Conservation (phyloP, 2,797 vertebrate genomes). For the Danio tinwini region DNA sequence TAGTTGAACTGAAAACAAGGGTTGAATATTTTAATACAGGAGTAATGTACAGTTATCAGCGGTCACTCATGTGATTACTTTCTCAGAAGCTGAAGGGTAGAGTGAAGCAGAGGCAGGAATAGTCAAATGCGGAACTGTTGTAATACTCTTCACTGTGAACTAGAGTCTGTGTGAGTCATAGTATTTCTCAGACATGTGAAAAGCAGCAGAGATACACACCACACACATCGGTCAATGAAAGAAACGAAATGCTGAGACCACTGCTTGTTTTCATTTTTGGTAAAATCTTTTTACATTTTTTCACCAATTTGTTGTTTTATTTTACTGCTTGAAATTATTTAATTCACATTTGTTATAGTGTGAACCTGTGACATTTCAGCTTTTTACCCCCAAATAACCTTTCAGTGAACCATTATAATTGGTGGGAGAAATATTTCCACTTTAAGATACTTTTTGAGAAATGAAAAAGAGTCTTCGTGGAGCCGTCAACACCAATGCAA, state of each 20-base stretch:
- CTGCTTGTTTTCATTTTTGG: conserved; percentile 19
- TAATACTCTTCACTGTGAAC: too few species aligned
- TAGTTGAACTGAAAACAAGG: background rate
- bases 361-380: background rate
- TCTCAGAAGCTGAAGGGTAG: background rate
- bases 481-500: too few species aligned
- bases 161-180: background rate
- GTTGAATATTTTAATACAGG: background rate
- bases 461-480: too few species aligned
- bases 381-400: background rate
- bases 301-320: background rate
- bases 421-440: too few species aligned
- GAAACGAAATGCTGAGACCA: conserved; percentile 14
- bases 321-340: background rate
- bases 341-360: background rate
- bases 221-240: background rate
- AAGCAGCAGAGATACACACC: background rate
- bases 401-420: too few species aligned
- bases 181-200: background rate
- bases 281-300: background rate
- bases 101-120: background rate
- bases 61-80: background rate
- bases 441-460: too few species aligned
- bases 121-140: background rate
- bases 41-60: background rate